phyloP scores from a whole-genome alignment of 2,797 vertebrate genomes.

The Dermochelys coriacea region DNA sequence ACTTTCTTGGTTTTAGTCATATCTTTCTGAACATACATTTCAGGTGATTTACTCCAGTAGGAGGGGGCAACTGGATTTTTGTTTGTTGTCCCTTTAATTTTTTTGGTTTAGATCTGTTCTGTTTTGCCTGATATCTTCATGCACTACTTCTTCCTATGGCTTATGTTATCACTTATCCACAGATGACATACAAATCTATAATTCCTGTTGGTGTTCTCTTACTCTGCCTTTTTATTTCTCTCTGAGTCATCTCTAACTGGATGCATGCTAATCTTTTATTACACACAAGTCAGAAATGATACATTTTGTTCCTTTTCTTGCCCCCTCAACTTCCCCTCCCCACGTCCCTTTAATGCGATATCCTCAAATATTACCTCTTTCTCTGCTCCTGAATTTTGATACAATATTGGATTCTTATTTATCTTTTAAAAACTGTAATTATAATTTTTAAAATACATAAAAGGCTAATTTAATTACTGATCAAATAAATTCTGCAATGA shows the following conservation, averaged over 20 bases:
- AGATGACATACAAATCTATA: slow-evolving; percentile 48
- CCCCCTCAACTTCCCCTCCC: background rate
- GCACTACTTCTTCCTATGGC: background rate
- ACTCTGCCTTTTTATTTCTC: slow-evolving; percentile 53
- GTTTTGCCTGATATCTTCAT: background rate
- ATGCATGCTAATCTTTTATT: slow-evolving; percentile 49
- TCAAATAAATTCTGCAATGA: background rate
- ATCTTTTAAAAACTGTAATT: background rate
- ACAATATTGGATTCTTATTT: background rate
- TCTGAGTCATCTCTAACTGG: slow-evolving; percentile 39
- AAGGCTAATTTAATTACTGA: background rate
- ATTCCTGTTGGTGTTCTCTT: slow-evolving; percentile 42
- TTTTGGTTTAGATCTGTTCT: background rate
- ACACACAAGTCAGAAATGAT: slow-evolving; percentile 45
- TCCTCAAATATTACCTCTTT: background rate
- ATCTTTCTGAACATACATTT: background rate
- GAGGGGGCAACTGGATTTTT: background rate
- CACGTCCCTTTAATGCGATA: background rate
- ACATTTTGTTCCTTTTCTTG: slow-evolving; percentile 57
- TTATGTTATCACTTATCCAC: slow-evolving; percentile 37
- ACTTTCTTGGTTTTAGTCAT: fast-evolving
- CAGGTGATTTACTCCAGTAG: background rate
- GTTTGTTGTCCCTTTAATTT: background rate
- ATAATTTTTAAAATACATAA: background rate
- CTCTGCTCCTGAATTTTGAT: background rate